phyloP scores from a whole-genome alignment of 2,888 invertebrate genomes.

The Drosophila longiperda region DNA sequence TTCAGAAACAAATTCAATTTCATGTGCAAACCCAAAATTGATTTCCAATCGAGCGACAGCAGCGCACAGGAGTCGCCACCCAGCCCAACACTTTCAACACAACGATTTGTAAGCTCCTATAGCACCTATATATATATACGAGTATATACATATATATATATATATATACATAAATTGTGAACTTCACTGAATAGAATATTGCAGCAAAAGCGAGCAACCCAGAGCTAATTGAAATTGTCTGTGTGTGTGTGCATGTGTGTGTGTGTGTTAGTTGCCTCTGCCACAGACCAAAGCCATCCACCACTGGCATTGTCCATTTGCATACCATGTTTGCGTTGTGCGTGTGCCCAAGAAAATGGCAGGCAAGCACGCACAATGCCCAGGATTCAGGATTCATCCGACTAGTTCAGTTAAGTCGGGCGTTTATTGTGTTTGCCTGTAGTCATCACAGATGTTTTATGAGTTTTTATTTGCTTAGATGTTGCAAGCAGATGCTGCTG shows the following conservation, averaged over 20 bases:
- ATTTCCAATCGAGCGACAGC: conserved; percentile 58
- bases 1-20: conserved; percentile 80
- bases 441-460: conserved; percentile 58
- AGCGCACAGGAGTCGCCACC: conserved; percentile 40
- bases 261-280: conserved; percentile 1
- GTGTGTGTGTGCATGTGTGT: neutral
- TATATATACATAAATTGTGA: neutral
- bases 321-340: conserved; percentile 35
- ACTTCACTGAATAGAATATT: neutral
- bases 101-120: neutral
- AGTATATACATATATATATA: neutral
- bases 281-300: conserved; percentile 14
- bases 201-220: conserved; percentile 42
- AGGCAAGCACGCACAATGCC: conserved; percentile 59
- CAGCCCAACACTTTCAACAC: neutral
- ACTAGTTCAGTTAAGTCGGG: conserved; percentile 47
- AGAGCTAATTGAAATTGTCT: conserved; percentile 70
- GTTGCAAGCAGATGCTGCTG: conserved; percentile 41
- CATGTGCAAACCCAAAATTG: conserved; percentile 75
- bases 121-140: neutral
- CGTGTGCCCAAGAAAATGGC: conserved; percentile 65
- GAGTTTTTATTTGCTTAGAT: conserved; percentile 65
- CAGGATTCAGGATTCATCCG: conserved; percentile 1
- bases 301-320: conserved; percentile 42
- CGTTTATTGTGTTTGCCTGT: conserved; percentile 54